Evolutionary conservation across 2,888 invertebrate species (phyloP).

Genomic region (Tridacna crocea): DNA sequence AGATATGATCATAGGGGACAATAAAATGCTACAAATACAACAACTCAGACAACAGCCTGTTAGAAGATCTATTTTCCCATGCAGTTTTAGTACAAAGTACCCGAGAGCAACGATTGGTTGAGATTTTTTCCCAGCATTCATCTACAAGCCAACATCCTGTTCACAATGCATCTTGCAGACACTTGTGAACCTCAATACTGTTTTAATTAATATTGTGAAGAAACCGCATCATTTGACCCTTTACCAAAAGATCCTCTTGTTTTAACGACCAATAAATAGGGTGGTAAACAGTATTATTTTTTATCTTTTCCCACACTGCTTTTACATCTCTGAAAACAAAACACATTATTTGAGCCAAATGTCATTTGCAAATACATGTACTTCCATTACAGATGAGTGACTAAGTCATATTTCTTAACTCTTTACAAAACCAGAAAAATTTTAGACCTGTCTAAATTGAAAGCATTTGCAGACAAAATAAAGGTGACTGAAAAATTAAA

Average conservation of each 20-base stretch:
- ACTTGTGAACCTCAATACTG: constrained; percentile 32
- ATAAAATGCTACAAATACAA: constrained; percentile 11
- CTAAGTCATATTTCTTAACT: too few relatives aligned
- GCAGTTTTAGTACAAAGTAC: neutral
- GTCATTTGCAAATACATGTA: too few relatives aligned
- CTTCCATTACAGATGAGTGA: too few relatives aligned
- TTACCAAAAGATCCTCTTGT: neutral
- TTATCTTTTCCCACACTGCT: neutral
- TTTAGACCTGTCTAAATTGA: too few relatives aligned
- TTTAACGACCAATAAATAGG: neutral
- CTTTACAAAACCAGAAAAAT: too few relatives aligned
- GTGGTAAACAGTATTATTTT: neutral
- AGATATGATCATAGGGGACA: constrained; percentile 14
- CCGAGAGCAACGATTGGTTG: neutral
- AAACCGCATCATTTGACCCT: constrained; percentile 1
- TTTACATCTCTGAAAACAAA: too few relatives aligned
- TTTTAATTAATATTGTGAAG: constrained; percentile 31
- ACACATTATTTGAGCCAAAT: too few relatives aligned
- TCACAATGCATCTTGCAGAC: constrained; percentile 23
- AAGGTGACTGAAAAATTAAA: too few relatives aligned
- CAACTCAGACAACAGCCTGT: constrained; percentile 15
- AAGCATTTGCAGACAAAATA: too few relatives aligned
- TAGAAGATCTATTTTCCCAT: constrained; percentile 15
- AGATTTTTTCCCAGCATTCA: constrained; percentile 26
- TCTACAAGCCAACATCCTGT: neutral